Evolutionary conservation across 2,113 vertebrate genomes (phyloP).

Genomic region (Channa argus): DNA sequence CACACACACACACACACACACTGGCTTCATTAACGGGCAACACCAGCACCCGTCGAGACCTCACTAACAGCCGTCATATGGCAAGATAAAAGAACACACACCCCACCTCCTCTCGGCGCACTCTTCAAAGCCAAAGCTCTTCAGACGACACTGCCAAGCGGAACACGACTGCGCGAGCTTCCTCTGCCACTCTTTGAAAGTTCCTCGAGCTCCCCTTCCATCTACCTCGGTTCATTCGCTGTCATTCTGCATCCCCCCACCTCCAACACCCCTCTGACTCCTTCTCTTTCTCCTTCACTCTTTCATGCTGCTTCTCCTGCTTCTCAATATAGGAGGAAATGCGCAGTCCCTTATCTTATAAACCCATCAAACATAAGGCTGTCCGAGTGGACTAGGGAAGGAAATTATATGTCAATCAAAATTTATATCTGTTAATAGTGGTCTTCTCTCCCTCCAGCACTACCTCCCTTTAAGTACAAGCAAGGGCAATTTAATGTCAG

Average conservation of each 20-base stretch:
- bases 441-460: conserved; percentile 41
- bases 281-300: conserved; percentile 4
- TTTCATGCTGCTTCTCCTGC: conserved; percentile 46
- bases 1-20: conserved; percentile 9
- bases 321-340: conserved; percentile 54
- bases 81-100: conserved; percentile 69
- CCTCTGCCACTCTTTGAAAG: conserved; percentile 73
- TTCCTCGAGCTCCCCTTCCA: conserved; percentile 66
- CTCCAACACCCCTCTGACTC: conserved; percentile 25
- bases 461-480: conserved; percentile 41
- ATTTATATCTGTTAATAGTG: conserved; percentile 74
- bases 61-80: conserved; percentile 71
- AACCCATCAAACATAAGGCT: conserved; percentile 73
- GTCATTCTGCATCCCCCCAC: conserved; percentile 21
- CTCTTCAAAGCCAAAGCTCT: conserved; percentile 74
- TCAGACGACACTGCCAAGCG: conserved; percentile 70
- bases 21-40: conserved; percentile 70
- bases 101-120: conserved; percentile 55
- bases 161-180: conserved; percentile 61
- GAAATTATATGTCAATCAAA: conserved; percentile 83
- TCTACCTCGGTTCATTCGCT: conserved; percentile 55
- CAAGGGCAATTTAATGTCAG: conserved; percentile 70
- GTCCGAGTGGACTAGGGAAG: conserved; percentile 67
- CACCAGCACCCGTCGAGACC: conserved; percentile 62
- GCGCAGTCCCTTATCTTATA: conserved; percentile 73